phyloP scores from a whole-genome alignment of 2,888 invertebrate species.

The Polylopha cassiicola region DNA sequence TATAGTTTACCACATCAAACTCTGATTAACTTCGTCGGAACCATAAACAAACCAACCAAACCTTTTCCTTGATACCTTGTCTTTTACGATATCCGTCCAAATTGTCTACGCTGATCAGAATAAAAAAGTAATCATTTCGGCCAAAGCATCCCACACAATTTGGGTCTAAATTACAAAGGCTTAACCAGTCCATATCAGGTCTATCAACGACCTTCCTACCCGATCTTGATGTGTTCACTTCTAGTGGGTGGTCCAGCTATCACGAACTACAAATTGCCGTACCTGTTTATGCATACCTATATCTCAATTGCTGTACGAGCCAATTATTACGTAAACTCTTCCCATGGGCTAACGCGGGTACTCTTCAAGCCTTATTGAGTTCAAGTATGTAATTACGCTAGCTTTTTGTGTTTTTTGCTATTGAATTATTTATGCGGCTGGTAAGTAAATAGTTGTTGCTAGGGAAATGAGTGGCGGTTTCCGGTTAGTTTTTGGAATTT shows the following conservation, averaged over 20 bases:
- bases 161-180: background rate
- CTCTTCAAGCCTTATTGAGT: constrained; percentile 18
- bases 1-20: no score
- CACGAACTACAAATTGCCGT: constrained; percentile 15
- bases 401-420: constrained; percentile 13
- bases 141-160: no score
- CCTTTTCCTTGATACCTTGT: no score
- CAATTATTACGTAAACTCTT: constrained; percentile 21
- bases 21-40: no score
- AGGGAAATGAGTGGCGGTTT: constrained; percentile 3
- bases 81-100: no score
- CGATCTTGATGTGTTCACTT: constrained; percentile 6
- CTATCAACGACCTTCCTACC: background rate
- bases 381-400: constrained; percentile 12
- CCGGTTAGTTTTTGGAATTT: no score
- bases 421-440: constrained; percentile 17
- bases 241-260: constrained; percentile 18
- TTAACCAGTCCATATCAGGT: background rate
- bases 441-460: constrained; percentile 13
- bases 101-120: no score
- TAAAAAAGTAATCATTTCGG: no score
- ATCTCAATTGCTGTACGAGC: background rate
- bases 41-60: no score
- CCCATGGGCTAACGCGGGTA: constrained; percentile 4
- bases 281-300: constrained; percentile 1